Conservation (phyloP, 2,797 vertebrate species). For the Scolopax rusticola region DNA sequence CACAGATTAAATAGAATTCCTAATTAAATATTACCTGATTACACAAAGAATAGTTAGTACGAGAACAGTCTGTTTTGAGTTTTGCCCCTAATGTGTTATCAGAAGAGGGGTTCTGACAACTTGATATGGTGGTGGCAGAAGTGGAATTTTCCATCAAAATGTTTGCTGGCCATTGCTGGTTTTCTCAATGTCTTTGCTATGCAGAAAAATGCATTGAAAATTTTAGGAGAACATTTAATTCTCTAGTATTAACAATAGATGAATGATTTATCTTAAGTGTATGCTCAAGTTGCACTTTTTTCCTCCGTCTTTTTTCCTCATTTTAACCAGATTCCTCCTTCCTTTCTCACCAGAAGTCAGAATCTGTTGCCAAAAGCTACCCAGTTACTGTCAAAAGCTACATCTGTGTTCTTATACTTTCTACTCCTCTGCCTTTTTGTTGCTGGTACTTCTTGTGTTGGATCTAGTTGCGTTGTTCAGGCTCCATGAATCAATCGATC, state of each 20-base stretch:
- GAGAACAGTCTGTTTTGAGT: not conserved
- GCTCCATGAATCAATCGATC: not conserved
- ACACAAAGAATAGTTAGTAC: not conserved
- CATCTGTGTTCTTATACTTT: not conserved
- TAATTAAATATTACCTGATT: not conserved
- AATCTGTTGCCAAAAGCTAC: not conserved
- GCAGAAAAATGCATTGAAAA: not conserved
- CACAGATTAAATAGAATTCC: not conserved
- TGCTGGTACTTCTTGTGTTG: not conserved
- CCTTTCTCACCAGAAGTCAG: not conserved
- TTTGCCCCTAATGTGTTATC: not conserved
- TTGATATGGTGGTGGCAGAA: not conserved
- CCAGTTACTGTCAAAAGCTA: not conserved
- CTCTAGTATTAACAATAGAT: not conserved
- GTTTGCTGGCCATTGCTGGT: not conserved
- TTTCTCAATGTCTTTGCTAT: not conserved
- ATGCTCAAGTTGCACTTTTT: not conserved
- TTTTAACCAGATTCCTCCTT: not conserved
- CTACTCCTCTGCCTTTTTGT: not conserved
- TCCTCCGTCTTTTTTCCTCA: not conserved
- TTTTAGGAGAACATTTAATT: not conserved
- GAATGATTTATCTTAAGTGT: not conserved
- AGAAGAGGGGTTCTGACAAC: not conserved
- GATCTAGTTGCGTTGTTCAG: not conserved
- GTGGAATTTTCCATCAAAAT: not conserved